A percentile compares a stretch with the other conserved stretches of the same genome.
Evolutionary conservation across 2,113 vertebrate species (phyloP).

Genomic region (Callipepla californica): DNA sequence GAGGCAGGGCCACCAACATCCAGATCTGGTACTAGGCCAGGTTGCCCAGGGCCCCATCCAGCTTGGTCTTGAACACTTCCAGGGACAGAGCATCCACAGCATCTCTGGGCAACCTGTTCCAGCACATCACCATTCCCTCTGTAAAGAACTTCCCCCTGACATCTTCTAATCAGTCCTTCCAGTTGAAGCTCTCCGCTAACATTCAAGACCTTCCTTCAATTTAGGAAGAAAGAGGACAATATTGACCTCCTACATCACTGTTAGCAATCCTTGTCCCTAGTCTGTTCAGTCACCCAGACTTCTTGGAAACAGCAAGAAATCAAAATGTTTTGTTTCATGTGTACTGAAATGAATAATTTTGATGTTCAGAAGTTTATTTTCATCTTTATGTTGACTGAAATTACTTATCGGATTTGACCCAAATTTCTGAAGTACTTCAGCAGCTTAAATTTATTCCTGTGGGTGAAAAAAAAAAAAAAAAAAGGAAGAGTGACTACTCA

Average conservation of each 20-base stretch:
- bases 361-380: slow-evolving; percentile 24
- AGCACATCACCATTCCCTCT: no score
- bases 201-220: background rate
- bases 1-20: no score
- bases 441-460: slow-evolving; percentile 16
- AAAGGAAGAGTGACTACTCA: background rate
- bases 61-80: no score
- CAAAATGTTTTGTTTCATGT: background rate
- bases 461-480: background rate
- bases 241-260: background rate
- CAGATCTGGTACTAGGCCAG: no score
- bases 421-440: slow-evolving; percentile 47
- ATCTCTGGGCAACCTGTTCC: no score
- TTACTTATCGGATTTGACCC: slow-evolving; percentile 34
- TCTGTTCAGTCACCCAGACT: background rate
- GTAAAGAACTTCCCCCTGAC: no score
- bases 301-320: slow-evolving; percentile 12
- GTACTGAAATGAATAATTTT: background rate
- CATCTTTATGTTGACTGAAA: slow-evolving; percentile 47
- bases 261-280: background rate
- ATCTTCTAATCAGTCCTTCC: background rate
- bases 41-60: no score
- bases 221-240: background rate
- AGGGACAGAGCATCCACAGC: no score
- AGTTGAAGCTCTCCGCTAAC: background rate